phyloP scores from a whole-genome alignment of 2,113 vertebrate genomes.

The Cololabis saira region DNA sequence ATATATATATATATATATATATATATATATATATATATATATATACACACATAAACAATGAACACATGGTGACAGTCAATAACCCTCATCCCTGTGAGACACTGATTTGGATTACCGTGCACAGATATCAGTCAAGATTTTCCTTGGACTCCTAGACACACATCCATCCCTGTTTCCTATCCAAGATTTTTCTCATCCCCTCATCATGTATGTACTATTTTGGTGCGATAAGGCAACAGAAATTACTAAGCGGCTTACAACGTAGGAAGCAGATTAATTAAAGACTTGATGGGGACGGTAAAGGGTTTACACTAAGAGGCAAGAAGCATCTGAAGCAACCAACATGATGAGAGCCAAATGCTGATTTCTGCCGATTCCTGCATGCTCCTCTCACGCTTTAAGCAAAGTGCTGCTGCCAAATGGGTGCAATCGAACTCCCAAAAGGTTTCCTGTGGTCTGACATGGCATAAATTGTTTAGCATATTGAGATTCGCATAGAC shows the following conservation, averaged over 20 bases:
- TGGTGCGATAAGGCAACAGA: slow-evolving; percentile 59
- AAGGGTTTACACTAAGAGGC: slow-evolving; percentile 70
- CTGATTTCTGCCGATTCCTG: slow-evolving; percentile 47
- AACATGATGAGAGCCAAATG: slow-evolving; percentile 37
- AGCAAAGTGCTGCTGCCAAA: slow-evolving; percentile 32
- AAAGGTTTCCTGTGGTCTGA: slow-evolving; percentile 30
- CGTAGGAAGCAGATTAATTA: slow-evolving; percentile 76
- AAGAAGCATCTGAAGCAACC: slow-evolving; percentile 52
- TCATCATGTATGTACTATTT: slow-evolving; percentile 59
- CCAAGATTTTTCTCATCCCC: slow-evolving; percentile 24
- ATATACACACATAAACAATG: too few species aligned
- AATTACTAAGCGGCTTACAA: slow-evolving; percentile 72
- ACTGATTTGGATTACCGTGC: slow-evolving; percentile 51
- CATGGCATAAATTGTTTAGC: slow-evolving; percentile 31
- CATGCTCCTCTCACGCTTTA: slow-evolving; percentile 33
- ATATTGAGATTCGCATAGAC: slow-evolving; percentile 21
- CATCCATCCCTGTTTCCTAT: slow-evolving; percentile 21
- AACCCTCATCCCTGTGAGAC: too few species aligned
- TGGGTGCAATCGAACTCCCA: slow-evolving; percentile 16
- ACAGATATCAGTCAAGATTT: slow-evolving; percentile 50
- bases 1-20: too few species aligned
- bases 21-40: too few species aligned
- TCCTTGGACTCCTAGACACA: slow-evolving; percentile 40
- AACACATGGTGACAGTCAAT: too few species aligned
- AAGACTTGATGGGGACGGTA: slow-evolving; percentile 70